These are phyloP conservation scores for Heterocephalus glaber DNA, from an alignment of 2,113 vertebrate species.

Conservation along the genomic window DNA sequence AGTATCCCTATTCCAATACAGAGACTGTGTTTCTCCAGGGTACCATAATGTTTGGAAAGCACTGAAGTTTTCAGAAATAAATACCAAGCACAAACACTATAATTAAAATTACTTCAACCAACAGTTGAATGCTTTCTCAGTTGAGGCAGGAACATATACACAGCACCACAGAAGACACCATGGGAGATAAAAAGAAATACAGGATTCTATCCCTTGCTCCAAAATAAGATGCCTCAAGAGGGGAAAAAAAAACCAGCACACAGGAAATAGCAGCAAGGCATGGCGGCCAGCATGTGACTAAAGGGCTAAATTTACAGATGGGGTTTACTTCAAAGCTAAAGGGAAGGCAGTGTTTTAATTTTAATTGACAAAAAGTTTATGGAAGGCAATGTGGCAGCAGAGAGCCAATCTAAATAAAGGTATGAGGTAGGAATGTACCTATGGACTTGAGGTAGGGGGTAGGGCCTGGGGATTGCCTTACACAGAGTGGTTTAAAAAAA, in stretches of 20 bases:
- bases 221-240: constrained; percentile 14
- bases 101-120: constrained; percentile 25
- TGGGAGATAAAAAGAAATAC: neutral
- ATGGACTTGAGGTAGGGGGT: neutral
- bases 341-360: neutral
- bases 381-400: neutral
- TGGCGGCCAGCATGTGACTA: fast-evolving
- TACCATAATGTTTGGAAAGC: neutral
- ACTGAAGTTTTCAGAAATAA: neutral
- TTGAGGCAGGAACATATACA: neutral
- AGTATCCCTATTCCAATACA: neutral
- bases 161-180: neutral
- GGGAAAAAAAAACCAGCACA: neutral
- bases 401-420: neutral
- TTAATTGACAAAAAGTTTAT: neutral
- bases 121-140: neutral
- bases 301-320: neutral
- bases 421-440: neutral
- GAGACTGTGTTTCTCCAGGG: neutral
- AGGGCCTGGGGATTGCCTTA: neutral
- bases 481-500: neutral
- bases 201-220: neutral
- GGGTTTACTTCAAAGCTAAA: neutral
- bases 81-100: neutral
- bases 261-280: neutral